phyloP scores from a whole-genome alignment of 2,888 invertebrate species.

The Cosmorhoe ocellata region DNA sequence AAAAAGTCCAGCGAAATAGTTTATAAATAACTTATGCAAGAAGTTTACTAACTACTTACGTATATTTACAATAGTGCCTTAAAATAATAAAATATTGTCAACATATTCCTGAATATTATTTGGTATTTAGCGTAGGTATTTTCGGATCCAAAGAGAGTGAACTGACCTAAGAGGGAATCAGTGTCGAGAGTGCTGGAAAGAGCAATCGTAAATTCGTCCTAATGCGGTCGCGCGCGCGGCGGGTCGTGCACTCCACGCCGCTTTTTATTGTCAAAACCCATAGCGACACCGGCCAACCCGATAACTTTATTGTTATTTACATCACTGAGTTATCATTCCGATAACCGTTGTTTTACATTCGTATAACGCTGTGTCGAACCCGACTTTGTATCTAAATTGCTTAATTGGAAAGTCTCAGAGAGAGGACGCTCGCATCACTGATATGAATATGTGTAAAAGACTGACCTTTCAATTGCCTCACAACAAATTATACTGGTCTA shows the following conservation, averaged over 20 bases:
- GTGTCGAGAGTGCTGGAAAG: constrained; percentile 40
- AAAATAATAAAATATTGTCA: no score
- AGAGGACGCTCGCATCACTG: constrained; percentile 60
- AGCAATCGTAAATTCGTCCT: constrained; percentile 68
- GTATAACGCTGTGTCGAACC: constrained; percentile 70
- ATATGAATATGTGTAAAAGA: constrained; percentile 61
- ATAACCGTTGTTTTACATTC: constrained; percentile 79
- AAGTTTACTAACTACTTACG: no score
- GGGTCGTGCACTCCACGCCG: constrained; percentile 57
- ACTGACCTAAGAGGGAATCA: constrained; percentile 1
- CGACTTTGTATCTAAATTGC: constrained; percentile 77
- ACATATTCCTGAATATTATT: no score
- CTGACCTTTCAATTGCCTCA: constrained; percentile 65
- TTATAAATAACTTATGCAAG: no score
- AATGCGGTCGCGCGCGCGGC: constrained; percentile 58
- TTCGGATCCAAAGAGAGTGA: neutral
- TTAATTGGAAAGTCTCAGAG: constrained; percentile 77
- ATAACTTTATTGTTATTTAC: constrained; percentile 82
- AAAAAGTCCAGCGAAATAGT: no score
- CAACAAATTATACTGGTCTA: constrained; percentile 52
- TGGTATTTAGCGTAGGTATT: neutral
- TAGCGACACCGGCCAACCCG: constrained; percentile 66
- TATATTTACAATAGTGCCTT: no score
- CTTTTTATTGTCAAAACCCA: constrained; percentile 81
- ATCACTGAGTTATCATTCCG: constrained; percentile 76